Evolutionary conservation across 2,888 invertebrate species (phyloP).

Genomic region (Lissonota sp.): DNA sequence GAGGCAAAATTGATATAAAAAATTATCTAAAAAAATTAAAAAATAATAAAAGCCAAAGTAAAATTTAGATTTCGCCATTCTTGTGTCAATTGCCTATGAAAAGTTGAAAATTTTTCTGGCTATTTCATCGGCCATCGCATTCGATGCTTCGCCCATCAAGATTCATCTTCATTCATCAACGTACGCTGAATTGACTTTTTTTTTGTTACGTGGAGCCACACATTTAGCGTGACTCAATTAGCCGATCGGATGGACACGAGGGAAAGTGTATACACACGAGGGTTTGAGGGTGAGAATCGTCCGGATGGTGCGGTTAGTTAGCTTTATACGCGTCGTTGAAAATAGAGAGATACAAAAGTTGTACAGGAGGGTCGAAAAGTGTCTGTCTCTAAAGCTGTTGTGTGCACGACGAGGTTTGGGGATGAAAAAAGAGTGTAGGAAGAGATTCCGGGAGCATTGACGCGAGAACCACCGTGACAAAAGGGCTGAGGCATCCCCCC

Average conservation of each 20-base stretch:
- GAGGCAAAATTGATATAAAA: neutral
- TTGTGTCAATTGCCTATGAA: too few relatives aligned
- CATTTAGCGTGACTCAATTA: constrained; percentile 75
- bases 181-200: neutral
- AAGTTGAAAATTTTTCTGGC: too few relatives aligned
- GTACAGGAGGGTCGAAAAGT: constrained; percentile 27
- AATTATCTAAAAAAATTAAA: neutral
- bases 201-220: constrained; percentile 25
- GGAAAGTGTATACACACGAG: constrained; percentile 31
- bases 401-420: constrained; percentile 37
- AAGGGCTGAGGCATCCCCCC: constrained; percentile 82
- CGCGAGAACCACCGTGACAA: constrained; percentile 83
- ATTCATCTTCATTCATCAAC: too few relatives aligned
- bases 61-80: too few relatives aligned
- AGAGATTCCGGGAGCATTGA: constrained; percentile 81
- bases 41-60: too few relatives aligned
- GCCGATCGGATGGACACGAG: constrained; percentile 66
- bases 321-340: constrained; percentile 62
- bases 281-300: constrained; percentile 62
- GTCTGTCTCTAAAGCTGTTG: constrained; percentile 39
- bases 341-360: constrained; percentile 57
- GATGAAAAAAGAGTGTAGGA: constrained; percentile 60
- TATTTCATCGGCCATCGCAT: too few relatives aligned
- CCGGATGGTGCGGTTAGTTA: constrained; percentile 65
- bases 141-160: too few relatives aligned